Percentiles rank a stretch among this genome's conserved stretches.
phyloP scores from a whole-genome alignment of 2,888 invertebrate genomes.

The Tachystola acroxantha region DNA sequence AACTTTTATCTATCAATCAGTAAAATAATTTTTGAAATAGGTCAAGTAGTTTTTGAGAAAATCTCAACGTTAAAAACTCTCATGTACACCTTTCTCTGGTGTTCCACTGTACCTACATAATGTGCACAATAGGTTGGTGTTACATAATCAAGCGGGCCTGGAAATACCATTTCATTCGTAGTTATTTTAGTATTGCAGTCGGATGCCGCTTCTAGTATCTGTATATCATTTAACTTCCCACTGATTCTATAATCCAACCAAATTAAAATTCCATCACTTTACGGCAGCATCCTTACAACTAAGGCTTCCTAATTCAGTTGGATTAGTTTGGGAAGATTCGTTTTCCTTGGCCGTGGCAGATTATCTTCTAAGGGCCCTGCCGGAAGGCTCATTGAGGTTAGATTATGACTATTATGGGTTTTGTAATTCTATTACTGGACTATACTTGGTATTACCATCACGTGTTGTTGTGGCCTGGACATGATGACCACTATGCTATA shows the following conservation, averaged over 20 bases:
- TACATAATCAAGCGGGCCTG: no score
- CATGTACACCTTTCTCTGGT: no score
- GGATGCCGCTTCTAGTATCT: constrained; percentile 17
- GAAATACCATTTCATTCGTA: no score
- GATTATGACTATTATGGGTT: constrained; percentile 45
- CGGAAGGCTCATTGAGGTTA: constrained; percentile 38
- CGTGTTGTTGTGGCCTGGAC: constrained; percentile 12
- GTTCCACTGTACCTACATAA: no score
- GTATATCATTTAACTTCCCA: constrained; percentile 23
- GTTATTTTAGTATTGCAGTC: no score
- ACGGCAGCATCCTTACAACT: constrained; percentile 14
- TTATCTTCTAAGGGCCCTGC: constrained; percentile 34
- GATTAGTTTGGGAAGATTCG: constrained; percentile 19
- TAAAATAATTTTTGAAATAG: no score
- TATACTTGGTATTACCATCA: constrained; percentile 9
- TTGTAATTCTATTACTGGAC: constrained; percentile 41
- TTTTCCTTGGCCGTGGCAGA: constrained; percentile 25
- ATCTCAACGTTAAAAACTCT: no score
- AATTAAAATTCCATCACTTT: constrained; percentile 30
- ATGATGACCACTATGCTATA: no score
- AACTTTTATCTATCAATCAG: no score
- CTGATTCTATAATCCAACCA: constrained; percentile 27
- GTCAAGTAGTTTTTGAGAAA: no score
- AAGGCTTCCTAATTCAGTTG: constrained; percentile 25
- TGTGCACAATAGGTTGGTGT: no score